These are phyloP conservation scores for Myodes glareolus DNA, from an alignment of 2,113 vertebrate genomes.

Conservation along the genomic window DNA sequence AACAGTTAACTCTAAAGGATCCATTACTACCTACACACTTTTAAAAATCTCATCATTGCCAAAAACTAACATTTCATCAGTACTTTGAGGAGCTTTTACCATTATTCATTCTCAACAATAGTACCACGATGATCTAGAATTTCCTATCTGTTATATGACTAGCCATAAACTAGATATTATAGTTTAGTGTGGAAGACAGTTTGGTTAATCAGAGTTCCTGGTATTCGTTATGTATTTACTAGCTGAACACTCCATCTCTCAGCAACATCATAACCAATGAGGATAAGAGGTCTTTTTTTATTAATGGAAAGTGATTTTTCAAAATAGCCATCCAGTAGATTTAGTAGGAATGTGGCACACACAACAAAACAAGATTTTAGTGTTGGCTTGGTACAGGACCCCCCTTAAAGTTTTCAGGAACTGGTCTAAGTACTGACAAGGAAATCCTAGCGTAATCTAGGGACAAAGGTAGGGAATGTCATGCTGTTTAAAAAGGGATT, in stretches of 20 bases:
- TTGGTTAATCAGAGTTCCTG: conserved; percentile 11
- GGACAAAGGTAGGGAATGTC: background rate
- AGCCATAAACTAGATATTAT: conserved; percentile 16
- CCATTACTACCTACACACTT: background rate
- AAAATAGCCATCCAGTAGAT: background rate
- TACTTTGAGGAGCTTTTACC: conserved; percentile 36
- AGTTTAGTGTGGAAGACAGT: conserved; percentile 22
- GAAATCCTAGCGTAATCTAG: background rate
- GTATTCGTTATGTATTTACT: background rate
- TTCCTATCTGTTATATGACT: conserved; percentile 44
- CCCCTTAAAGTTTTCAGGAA: background rate
- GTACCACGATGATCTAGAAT: background rate
- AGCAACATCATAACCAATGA: conserved; percentile 9
- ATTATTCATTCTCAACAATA: conserved; percentile 56
- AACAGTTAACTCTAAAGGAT: conserved; percentile 21
- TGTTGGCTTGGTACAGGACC: background rate
- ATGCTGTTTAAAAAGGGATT: background rate
- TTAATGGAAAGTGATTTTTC: background rate
- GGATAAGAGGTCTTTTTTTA: background rate
- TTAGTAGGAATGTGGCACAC: background rate
- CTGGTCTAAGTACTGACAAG: background rate
- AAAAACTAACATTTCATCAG: conserved; percentile 36
- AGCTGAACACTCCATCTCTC: background rate
- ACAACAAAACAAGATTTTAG: background rate
- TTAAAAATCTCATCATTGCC: conserved; percentile 17